phyloP scores from a whole-genome alignment of 2,888 invertebrate genomes.

The Dromius quadrimaculatus region DNA sequence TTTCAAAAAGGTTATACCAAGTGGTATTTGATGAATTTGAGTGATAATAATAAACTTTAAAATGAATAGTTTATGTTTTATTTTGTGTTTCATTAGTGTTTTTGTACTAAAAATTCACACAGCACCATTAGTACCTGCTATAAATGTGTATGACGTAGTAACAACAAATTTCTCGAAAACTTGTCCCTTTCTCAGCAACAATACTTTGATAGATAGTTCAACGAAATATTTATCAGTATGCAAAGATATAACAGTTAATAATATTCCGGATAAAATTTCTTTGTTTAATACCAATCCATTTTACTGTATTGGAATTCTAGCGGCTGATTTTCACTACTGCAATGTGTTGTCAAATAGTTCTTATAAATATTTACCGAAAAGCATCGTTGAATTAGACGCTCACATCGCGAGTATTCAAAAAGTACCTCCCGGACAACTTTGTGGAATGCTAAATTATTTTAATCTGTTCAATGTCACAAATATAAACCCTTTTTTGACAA shows the following conservation, averaged over 20 bases:
- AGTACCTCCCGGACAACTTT: neutral
- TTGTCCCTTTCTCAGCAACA: slow-evolving; percentile 14
- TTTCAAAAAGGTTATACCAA: slow-evolving; percentile 15
- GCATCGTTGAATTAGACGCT: slow-evolving; percentile 9
- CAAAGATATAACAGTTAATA: slow-evolving; percentile 10
- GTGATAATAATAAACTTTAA: neutral
- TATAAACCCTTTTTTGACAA: neutral
- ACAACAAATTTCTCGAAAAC: slow-evolving; percentile 18
- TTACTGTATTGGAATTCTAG: slow-evolving; percentile 36
- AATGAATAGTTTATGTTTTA: slow-evolving; percentile 33
- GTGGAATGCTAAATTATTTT: slow-evolving; percentile 9
- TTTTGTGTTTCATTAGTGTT: slow-evolving; percentile 26
- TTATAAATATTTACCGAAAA: slow-evolving; percentile 28
- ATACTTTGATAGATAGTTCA: slow-evolving; percentile 23
- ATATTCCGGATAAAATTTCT: slow-evolving; percentile 4
- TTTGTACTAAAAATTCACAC: slow-evolving; percentile 13
- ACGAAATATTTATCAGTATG: slow-evolving; percentile 29
- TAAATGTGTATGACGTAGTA: slow-evolving; percentile 8
- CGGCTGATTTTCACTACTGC: slow-evolving; percentile 36
- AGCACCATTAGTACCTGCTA: neutral
- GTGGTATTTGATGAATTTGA: slow-evolving; percentile 27
- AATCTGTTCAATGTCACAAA: neutral
- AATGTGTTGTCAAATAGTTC: slow-evolving; percentile 7
- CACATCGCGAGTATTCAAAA: neutral
- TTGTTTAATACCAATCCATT: slow-evolving; percentile 27